Conservation (phyloP, 2,113 vertebrate species). For the Galemys pyrenaicus region DNA sequence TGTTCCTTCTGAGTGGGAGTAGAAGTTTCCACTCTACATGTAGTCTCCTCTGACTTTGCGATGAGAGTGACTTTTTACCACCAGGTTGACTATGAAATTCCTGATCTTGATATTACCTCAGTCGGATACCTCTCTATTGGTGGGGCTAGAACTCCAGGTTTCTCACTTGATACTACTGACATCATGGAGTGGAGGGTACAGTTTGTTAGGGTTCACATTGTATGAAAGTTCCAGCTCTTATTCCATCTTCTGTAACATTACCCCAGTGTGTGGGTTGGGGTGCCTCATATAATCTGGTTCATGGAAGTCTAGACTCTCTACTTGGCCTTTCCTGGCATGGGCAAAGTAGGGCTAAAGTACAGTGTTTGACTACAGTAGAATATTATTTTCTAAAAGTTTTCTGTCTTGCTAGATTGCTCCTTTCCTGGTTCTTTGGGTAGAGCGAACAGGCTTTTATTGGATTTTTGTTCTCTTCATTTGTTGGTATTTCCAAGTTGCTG, state of each 20-base stretch:
- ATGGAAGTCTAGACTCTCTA: neutral
- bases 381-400: neutral
- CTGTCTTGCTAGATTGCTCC: too few relatives aligned
- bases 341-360: neutral
- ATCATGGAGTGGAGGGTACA: neutral
- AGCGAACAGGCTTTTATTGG: neutral
- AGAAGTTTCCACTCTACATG: neutral
- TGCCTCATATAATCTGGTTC: neutral
- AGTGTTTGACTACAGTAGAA: neutral
- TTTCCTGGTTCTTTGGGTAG: too few relatives aligned
- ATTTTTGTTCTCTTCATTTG: neutral
- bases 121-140: neutral
- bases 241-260: fast-evolving
- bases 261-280: neutral
- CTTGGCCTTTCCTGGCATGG: neutral
- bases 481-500: neutral
- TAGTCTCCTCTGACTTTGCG: neutral
- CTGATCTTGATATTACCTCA: neutral
- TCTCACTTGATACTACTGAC: too few relatives aligned
- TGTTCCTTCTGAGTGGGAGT: neutral
- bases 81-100: neutral
- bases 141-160: neutral
- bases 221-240: neutral
- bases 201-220: neutral
- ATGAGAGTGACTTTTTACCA: neutral